These are phyloP conservation scores for Pitangus sulphuratus DNA, from an alignment of 2,797 vertebrate species.

Conservation along the genomic window DNA sequence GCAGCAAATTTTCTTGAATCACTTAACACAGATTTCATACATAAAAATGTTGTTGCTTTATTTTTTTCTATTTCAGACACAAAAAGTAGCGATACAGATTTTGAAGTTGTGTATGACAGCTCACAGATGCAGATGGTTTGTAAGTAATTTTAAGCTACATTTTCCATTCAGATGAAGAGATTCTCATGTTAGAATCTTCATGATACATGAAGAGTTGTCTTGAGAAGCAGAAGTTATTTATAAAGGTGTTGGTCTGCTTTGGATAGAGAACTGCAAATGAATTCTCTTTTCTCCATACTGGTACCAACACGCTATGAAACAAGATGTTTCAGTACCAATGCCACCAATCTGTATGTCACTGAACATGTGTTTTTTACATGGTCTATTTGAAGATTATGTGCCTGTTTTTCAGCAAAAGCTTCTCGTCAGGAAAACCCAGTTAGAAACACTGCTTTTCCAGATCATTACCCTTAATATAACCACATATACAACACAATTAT, in stretches of 20 bases:
- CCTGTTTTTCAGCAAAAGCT: not conserved
- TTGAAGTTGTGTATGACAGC: not conserved
- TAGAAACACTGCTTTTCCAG: not conserved
- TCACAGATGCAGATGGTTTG: constrained; percentile 17
- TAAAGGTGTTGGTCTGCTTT: not conserved
- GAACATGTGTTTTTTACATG: constrained; percentile 26
- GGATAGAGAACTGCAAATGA: not conserved
- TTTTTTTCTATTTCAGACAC: not conserved
- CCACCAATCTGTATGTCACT: not conserved
- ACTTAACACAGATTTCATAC: not conserved
- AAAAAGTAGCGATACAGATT: not conserved
- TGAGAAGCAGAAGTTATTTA: constrained; percentile 18
- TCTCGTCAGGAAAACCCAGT: not conserved
- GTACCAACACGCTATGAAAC: not conserved
- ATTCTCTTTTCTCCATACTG: not conserved
- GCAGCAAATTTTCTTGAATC: not conserved
- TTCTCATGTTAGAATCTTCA: constrained; percentile 29
- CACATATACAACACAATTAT: not conserved
- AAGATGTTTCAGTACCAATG: not conserved
- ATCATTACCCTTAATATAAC: constrained; percentile 22
- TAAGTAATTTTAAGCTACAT: constrained; percentile 8
- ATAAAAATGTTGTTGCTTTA: not conserved
- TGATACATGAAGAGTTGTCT: not conserved
- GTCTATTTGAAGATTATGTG: constrained; percentile 58
- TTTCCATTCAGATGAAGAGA: constrained; percentile 23